phyloP scores from a whole-genome alignment of 1,140 invertebrate species.

The Pogonus chalceus region DNA sequence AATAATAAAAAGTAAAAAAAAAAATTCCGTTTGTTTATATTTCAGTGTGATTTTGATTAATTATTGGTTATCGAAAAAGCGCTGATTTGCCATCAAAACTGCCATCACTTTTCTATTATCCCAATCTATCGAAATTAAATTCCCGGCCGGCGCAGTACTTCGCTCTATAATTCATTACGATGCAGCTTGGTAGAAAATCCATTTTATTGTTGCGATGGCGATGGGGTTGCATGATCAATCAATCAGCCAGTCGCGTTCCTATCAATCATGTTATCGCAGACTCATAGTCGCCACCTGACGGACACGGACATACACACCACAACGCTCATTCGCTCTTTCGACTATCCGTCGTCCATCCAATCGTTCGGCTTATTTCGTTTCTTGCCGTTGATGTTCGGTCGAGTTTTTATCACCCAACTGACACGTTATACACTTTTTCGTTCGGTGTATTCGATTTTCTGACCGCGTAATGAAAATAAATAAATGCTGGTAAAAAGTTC shows the following conservation, averaged over 20 bases:
- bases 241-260: not conserved
- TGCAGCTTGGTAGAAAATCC: not conserved
- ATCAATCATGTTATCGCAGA: constrained; percentile 5
- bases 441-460: too few species aligned
- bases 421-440: not conserved
- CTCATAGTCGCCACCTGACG: constrained; percentile 1
- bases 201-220: not conserved
- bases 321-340: not conserved
- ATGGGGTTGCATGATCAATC: not conserved
- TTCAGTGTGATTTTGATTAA: too few species aligned
- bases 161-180: not conserved
- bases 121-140: constrained; percentile 3
- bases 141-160: too few species aligned
- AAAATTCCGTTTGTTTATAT: too few species aligned
- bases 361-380: too few species aligned
- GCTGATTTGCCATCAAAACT: too few species aligned
- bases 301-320: too few species aligned
- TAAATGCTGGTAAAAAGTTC: too few species aligned
- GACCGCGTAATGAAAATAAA: too few species aligned
- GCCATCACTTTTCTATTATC: too few species aligned
- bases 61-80: too few species aligned
- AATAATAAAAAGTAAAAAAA: too few species aligned
- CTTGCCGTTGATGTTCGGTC: not conserved
- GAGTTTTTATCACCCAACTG: not conserved
- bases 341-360: not conserved